A percentile compares a stretch with the other conserved stretches of the same genome.
Conservation (phyloP, 2,113 vertebrate genomes). For the Galemys pyrenaicus region DNA sequence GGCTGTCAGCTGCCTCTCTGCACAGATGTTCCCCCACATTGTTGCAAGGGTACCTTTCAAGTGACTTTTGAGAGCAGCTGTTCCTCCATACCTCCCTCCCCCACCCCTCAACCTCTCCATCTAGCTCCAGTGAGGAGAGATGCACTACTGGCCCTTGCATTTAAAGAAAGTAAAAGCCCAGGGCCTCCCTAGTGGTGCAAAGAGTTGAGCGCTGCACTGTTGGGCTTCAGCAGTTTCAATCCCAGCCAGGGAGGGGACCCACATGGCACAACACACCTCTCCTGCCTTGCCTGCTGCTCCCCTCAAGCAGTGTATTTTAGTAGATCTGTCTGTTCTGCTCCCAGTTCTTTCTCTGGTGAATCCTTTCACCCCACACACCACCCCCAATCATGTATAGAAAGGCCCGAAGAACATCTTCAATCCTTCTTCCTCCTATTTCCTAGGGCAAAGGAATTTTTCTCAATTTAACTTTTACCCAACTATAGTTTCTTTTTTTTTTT, state of each 20-base stretch:
- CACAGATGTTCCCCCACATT: constrained; percentile 3
- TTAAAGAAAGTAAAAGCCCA: not conserved
- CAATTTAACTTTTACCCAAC: not conserved
- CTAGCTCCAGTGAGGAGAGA: not conserved
- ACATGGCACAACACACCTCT: too few relatives aligned
- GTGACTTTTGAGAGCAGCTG: not conserved
- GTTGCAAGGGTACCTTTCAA: constrained; percentile 34
- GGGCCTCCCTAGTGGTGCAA: too few relatives aligned
- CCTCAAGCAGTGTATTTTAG: too few relatives aligned
- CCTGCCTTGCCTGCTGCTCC: too few relatives aligned
- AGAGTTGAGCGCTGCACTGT: too few relatives aligned
- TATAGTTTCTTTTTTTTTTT: not conserved
- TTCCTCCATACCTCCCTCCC: not conserved
- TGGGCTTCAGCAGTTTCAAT: too few relatives aligned
- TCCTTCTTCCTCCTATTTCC: not conserved
- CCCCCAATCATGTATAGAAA: too few relatives aligned
- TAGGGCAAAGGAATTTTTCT: not conserved
- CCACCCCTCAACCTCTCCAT: not conserved
- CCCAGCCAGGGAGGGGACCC: too few relatives aligned
- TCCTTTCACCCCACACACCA: too few relatives aligned
- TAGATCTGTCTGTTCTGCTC: too few relatives aligned
- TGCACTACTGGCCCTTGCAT: not conserved
- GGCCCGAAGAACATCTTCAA: not conserved
- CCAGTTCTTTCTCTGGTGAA: too few relatives aligned
- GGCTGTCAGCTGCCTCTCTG: constrained; percentile 9